Evolutionary conservation across 2,888 invertebrate genomes (phyloP).

Genomic region (Cantharis flavilabris): DNA sequence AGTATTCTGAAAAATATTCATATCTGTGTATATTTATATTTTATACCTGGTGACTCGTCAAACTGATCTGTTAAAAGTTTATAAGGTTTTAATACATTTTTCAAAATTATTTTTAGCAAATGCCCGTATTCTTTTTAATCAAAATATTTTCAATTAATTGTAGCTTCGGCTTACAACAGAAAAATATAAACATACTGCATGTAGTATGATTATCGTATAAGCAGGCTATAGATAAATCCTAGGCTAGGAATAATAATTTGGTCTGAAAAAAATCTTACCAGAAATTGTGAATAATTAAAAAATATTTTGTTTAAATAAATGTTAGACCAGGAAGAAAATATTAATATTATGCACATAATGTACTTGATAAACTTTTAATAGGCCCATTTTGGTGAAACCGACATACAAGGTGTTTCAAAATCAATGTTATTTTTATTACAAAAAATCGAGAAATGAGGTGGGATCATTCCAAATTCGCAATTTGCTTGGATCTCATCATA

Average conservation of each 20-base stretch:
- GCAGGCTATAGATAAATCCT: too few relatives aligned
- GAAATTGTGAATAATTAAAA: too few relatives aligned
- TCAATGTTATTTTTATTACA: background rate
- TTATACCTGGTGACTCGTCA: background rate
- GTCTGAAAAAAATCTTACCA: too few relatives aligned
- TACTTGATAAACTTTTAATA: background rate
- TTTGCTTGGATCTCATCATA: background rate
- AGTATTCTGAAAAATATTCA: constrained; percentile 19
- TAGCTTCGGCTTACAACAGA: too few relatives aligned
- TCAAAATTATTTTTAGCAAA: too few relatives aligned
- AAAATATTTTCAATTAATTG: background rate
- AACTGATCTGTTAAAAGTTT: background rate
- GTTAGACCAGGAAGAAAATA: background rate
- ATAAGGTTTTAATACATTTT: too few relatives aligned
- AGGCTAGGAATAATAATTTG: too few relatives aligned
- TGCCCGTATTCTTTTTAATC: background rate
- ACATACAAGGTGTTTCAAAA: constrained; percentile 13
- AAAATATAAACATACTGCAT: too few relatives aligned
- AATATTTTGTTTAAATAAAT: too few relatives aligned
- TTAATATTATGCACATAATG: background rate
- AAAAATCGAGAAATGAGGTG: background rate
- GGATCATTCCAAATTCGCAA: background rate
- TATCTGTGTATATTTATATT: constrained; percentile 20
- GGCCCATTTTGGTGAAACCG: background rate
- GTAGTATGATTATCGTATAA: too few relatives aligned